These are phyloP conservation scores for Zenarchopterus dispar DNA, from an alignment of 2,797 vertebrate genomes.

Conservation along the genomic window DNA sequence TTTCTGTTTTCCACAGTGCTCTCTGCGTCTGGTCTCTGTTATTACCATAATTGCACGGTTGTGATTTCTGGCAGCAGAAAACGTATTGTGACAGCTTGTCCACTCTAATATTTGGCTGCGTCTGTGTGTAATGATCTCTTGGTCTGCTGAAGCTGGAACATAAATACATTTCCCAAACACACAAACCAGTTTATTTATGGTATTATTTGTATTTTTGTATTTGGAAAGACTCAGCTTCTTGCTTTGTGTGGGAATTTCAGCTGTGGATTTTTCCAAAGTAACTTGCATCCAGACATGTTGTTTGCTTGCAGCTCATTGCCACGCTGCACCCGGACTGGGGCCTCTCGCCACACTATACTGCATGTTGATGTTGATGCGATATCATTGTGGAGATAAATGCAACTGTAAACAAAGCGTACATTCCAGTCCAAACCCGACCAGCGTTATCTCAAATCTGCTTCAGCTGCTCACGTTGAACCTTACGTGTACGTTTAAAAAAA, in stretches of 20 bases:
- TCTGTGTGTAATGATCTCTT: constrained; percentile 25
- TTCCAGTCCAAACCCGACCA: constrained; percentile 37
- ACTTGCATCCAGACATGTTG: constrained; percentile 25
- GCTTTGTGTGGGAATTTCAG: constrained; percentile 41
- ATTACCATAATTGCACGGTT: constrained; percentile 59
- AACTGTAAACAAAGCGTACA: constrained; percentile 51
- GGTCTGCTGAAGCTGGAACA: constrained; percentile 26
- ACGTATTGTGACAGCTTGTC: constrained; percentile 69
- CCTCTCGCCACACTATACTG: constrained; percentile 9
- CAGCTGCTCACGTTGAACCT: constrained; percentile 27
- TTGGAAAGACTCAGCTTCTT: constrained; percentile 12
- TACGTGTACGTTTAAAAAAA: not conserved
- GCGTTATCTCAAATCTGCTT: constrained; percentile 36
- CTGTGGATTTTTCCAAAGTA: constrained; percentile 46
- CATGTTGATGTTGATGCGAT: constrained; percentile 43
- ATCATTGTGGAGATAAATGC: constrained; percentile 45
- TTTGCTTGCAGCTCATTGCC: constrained; percentile 42
- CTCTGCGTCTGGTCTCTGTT: constrained; percentile 46
- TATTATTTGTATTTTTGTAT: constrained; percentile 38
- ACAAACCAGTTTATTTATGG: constrained; percentile 41
- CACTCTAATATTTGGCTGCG: constrained; percentile 52
- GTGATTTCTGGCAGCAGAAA: constrained; percentile 64
- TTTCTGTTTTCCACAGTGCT: constrained; percentile 33
- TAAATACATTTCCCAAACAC: constrained; percentile 32
- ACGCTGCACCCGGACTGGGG: constrained; percentile 9